These are phyloP conservation scores for Tachysurus vachellii DNA, from an alignment of 2,113 vertebrate genomes.

Conservation along the genomic window DNA sequence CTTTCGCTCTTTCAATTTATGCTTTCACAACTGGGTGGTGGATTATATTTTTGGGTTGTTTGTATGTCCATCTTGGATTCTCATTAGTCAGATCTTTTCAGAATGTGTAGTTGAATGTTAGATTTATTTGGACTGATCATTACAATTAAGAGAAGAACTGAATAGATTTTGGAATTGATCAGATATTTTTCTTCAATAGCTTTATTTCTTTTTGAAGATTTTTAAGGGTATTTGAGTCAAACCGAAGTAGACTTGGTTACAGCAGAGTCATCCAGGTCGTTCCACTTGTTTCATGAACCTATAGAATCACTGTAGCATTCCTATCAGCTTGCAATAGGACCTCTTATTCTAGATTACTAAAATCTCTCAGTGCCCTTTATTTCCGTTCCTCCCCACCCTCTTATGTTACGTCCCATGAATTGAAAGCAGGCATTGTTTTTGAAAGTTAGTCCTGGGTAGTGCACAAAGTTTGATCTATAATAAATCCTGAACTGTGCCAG, in stretches of 20 bases:
- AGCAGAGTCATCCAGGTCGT: background rate
- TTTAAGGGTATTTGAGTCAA: background rate
- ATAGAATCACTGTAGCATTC: constrained; percentile 38
- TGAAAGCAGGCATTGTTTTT: constrained; percentile 70
- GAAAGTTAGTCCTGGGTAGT: constrained; percentile 50
- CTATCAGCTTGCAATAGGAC: constrained; percentile 60
- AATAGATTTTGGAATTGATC: background rate
- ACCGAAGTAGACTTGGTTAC: background rate
- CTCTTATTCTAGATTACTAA: constrained; percentile 25
- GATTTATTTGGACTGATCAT: background rate
- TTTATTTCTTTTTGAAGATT: background rate
- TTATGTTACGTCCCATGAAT: constrained; percentile 53
- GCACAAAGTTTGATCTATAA: constrained; percentile 3
- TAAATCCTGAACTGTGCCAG: background rate
- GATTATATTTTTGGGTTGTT: background rate
- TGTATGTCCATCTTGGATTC: background rate
- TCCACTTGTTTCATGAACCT: background rate
- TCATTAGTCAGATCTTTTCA: background rate
- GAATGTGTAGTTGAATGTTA: background rate
- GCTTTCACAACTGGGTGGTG: background rate
- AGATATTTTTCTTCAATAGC: background rate
- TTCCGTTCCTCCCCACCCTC: constrained; percentile 53
- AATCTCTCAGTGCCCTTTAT: constrained; percentile 55
- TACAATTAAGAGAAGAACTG: background rate
- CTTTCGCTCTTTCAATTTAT: background rate